Evolutionary conservation across 2,888 invertebrate genomes (phyloP).

Genomic region (Leptopterna dolabrata): DNA sequence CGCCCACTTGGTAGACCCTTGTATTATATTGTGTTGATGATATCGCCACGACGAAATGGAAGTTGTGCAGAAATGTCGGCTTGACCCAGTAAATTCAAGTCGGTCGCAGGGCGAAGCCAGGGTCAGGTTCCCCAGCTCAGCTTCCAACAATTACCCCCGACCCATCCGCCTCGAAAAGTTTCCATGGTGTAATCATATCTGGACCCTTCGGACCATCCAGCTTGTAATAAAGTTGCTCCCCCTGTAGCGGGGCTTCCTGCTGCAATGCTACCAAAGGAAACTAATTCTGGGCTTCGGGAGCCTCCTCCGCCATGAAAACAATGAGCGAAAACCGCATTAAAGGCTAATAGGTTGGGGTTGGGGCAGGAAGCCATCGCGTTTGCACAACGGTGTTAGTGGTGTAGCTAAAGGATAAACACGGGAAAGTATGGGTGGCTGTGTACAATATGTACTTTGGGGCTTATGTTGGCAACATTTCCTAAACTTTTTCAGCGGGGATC

Average conservation of each 20-base stretch:
- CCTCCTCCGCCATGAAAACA: not conserved
- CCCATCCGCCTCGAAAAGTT: not conserved
- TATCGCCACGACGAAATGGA: not conserved
- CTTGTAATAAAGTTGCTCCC: slow-evolving; percentile 24
- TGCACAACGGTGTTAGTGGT: too few species aligned
- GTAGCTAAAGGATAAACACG: too few species aligned
- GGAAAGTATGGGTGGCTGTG: too few species aligned
- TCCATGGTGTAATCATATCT: slow-evolving; percentile 28
- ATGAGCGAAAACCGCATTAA: slow-evolving; percentile 21
- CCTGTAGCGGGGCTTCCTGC: not conserved
- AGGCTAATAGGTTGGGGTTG: not conserved
- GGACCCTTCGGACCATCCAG: not conserved
- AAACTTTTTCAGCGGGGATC: too few species aligned
- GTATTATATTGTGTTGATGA: not conserved
- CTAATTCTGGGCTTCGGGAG: not conserved
- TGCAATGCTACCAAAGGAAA: slow-evolving; percentile 6
- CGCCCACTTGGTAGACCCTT: too few species aligned
- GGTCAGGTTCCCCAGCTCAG: not conserved
- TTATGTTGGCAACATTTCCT: too few species aligned
- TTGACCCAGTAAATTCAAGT: not conserved
- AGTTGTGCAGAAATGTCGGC: not conserved
- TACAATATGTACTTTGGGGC: too few species aligned
- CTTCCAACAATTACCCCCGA: not conserved
- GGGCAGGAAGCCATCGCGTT: not conserved
- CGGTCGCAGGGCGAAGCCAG: not conserved